Percentiles rank a stretch among this genome's conserved stretches.
Evolutionary conservation across 2,888 invertebrate species (phyloP).

Genomic region (Selenia dentaria): DNA sequence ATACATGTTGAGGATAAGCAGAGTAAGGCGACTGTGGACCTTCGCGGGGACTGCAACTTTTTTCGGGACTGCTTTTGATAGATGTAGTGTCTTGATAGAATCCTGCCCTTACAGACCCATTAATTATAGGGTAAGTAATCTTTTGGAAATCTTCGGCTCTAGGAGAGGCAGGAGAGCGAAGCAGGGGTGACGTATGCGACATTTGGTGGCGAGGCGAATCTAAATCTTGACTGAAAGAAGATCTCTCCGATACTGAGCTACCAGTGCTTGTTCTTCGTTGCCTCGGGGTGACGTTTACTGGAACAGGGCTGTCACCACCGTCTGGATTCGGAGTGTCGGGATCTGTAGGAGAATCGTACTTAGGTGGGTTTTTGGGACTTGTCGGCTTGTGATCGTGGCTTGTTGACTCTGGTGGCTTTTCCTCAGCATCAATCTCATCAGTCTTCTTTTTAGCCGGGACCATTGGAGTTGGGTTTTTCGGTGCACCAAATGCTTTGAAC

Average conservation of each 20-base stretch:
- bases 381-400: slow-evolving; percentile 52
- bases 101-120: slow-evolving; percentile 93
- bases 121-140: slow-evolving; percentile 89
- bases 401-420: slow-evolving; percentile 61
- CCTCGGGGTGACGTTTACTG: slow-evolving; percentile 66
- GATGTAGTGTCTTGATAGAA: slow-evolving; percentile 96
- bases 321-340: slow-evolving; percentile 70
- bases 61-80: slow-evolving; percentile 92
- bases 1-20: slow-evolving; percentile 76
- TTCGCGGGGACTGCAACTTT: slow-evolving; percentile 92
- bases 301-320: slow-evolving; percentile 71
- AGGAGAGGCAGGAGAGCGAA: slow-evolving; percentile 92
- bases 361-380: slow-evolving; percentile 60
- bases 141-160: slow-evolving; percentile 88
- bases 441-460: slow-evolving; percentile 83
- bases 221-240: slow-evolving; percentile 91
- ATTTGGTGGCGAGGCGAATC: slow-evolving; percentile 90
- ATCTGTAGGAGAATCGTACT: slow-evolving; percentile 71
- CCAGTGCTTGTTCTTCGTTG: slow-evolving; percentile 91
- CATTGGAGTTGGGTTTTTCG: slow-evolving; percentile 86
- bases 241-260: slow-evolving; percentile 91
- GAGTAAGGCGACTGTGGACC: slow-evolving; percentile 84
- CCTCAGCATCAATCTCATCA: slow-evolving; percentile 79
- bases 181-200: slow-evolving; percentile 89
- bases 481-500: slow-evolving; percentile 96